phyloP scores from a whole-genome alignment of 1,140 invertebrate species.

The Eubasilissa regina region DNA sequence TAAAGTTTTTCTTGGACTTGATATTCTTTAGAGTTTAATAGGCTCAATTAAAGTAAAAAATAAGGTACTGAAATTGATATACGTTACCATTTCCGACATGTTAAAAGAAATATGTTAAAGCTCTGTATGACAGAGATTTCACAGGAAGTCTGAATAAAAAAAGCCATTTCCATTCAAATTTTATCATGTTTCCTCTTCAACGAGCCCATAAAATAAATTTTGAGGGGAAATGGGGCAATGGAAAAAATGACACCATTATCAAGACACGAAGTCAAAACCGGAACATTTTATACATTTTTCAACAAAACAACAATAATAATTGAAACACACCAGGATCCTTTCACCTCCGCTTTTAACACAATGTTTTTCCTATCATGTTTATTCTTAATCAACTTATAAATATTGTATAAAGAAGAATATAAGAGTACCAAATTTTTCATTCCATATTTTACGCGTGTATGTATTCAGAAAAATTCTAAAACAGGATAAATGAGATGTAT shows the following conservation, averaged over 20 bases:
- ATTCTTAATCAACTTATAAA: no score
- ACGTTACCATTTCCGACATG: background rate
- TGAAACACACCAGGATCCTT: background rate
- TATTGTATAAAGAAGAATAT: no score
- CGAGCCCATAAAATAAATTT: conserved; percentile 5
- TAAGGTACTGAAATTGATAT: conserved; percentile 7
- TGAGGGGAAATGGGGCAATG: conserved; percentile 3
- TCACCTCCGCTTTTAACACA: background rate
- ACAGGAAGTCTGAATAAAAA: conserved; percentile 14
- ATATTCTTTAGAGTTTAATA: no score
- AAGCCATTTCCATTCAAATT: conserved; percentile 1
- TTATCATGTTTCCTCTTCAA: conserved; percentile 33
- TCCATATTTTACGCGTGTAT: no score
- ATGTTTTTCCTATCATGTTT: background rate
- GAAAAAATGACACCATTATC: background rate
- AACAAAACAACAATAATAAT: background rate
- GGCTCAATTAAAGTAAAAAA: conserved; percentile 9
- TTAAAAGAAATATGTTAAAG: conserved; percentile 1
- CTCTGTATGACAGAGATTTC: conserved; percentile 11
- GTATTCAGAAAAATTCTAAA: no score
- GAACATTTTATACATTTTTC: background rate
- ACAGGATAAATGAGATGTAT: no score
- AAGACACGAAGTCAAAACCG: background rate
- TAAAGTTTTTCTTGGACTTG: no score
- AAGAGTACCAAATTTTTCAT: no score